Evolutionary conservation across 2,888 invertebrate genomes (phyloP).

Genomic region (Lottia gigantea): DNA sequence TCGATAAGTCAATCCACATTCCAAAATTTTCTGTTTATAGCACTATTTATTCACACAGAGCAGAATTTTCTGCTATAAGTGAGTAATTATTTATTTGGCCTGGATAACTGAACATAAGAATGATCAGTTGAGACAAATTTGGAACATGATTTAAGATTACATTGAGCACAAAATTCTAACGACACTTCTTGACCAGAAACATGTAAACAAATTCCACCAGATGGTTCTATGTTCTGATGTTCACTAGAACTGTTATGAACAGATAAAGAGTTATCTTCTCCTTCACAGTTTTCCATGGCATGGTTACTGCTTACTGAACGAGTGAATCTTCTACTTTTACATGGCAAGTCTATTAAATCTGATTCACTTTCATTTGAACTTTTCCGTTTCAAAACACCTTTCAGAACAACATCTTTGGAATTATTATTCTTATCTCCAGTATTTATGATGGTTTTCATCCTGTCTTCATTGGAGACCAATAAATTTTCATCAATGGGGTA

Average conservation of each 20-base stretch:
- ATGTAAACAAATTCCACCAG: constrained; percentile 7
- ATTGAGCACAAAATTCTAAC: background rate
- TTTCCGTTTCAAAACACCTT: background rate
- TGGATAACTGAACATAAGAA: background rate
- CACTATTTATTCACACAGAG: too few relatives aligned
- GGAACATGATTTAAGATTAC: background rate
- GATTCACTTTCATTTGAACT: background rate
- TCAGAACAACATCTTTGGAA: too few relatives aligned
- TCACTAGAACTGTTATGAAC: too few relatives aligned
- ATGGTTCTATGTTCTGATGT: background rate
- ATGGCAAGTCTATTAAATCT: background rate
- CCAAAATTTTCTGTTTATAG: too few relatives aligned
- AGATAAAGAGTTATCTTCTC: background rate
- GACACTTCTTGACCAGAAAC: background rate
- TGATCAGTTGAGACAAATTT: background rate
- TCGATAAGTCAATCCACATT: too few relatives aligned
- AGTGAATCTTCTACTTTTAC: background rate
- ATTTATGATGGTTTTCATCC: background rate
- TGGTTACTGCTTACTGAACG: background rate
- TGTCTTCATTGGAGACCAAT: background rate
- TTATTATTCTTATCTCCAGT: background rate
- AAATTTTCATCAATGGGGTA: background rate
- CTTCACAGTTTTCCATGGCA: background rate
- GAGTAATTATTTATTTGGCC: too few relatives aligned
- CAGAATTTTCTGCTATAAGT: too few relatives aligned